Conservation (phyloP, 1,140 invertebrate species). For the Achatina immaculata region DNA sequence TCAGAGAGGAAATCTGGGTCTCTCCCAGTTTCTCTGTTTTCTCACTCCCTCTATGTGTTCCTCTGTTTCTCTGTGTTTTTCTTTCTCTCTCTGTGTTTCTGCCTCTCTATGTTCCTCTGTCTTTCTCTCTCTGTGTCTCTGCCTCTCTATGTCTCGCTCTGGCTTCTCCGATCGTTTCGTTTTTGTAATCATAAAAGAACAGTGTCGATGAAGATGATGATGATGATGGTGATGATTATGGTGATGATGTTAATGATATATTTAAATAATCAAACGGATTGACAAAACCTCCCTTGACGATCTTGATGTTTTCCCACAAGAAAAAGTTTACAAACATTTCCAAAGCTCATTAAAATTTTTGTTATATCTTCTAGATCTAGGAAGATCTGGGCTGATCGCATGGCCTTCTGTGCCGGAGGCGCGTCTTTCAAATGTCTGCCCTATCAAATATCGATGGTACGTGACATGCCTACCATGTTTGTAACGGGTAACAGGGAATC, state of each 20-base stretch:
- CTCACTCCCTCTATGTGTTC: background rate
- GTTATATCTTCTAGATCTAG: too few species aligned
- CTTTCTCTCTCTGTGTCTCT: slow-evolving; percentile 1
- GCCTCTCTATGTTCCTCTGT: slow-evolving; percentile 1
- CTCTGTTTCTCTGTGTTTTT: background rate
- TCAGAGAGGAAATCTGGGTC: background rate
- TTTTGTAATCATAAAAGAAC: background rate
- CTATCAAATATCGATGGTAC: too few species aligned
- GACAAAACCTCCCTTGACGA: too few species aligned
- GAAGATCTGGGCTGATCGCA: too few species aligned
- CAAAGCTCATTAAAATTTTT: too few species aligned
- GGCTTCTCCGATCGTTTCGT: background rate
- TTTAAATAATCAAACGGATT: background rate
- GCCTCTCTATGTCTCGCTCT: background rate
- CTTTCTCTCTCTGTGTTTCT: background rate
- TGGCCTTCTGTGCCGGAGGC: too few species aligned
- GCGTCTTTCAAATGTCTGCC: too few species aligned
- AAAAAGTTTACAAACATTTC: too few species aligned
- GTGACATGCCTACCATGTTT: too few species aligned
- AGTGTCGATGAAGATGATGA: background rate
- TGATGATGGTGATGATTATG: background rate
- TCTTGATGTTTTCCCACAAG: too few species aligned
- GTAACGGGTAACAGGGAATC: too few species aligned
- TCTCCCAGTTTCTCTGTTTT: background rate
- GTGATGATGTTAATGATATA: too few species aligned